Percentiles rank a stretch among this genome's conserved stretches.
Evolutionary conservation across 2,113 vertebrate species (phyloP).

Genomic region (Dicentrarchus labrax): DNA sequence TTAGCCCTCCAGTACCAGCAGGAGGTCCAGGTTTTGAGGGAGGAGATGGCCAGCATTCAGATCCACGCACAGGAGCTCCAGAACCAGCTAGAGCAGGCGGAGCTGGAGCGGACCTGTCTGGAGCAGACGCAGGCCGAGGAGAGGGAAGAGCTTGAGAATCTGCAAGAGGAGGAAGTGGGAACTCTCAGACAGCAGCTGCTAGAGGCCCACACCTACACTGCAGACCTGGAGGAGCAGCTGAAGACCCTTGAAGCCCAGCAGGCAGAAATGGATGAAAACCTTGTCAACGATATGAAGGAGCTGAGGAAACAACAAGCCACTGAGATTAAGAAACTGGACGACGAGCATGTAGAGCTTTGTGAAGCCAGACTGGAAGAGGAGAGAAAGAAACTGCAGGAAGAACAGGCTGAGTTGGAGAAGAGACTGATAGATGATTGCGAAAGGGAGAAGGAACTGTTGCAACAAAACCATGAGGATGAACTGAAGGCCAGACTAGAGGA

Average conservation of each 20-base stretch:
- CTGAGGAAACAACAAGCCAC: slow-evolving; percentile 73
- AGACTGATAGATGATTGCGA: slow-evolving; percentile 75
- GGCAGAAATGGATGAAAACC: slow-evolving; percentile 17
- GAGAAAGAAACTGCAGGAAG: slow-evolving; percentile 53
- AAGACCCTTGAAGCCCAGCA: slow-evolving; percentile 57
- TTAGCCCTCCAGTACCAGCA: slow-evolving; percentile 79
- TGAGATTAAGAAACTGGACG: slow-evolving; percentile 79
- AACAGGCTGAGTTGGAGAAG: slow-evolving; percentile 72
- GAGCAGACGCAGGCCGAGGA: slow-evolving; percentile 72
- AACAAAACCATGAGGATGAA: slow-evolving; percentile 72
- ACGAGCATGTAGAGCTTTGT: slow-evolving; percentile 70
- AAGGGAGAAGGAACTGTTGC: slow-evolving; percentile 75
- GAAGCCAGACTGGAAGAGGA: slow-evolving; percentile 77
- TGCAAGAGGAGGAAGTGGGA: slow-evolving; percentile 71
- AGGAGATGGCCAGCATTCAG: slow-evolving; percentile 82
- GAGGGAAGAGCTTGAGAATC: slow-evolving; percentile 62
- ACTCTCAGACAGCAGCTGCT: slow-evolving; percentile 69
- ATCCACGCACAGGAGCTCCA: slow-evolving; percentile 82
- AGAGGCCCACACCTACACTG: slow-evolving; percentile 49
- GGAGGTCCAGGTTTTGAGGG: slow-evolving; percentile 79
- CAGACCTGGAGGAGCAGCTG: slow-evolving; percentile 78
- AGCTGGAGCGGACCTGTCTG: slow-evolving; percentile 73
- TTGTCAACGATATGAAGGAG: slow-evolving; percentile 71
- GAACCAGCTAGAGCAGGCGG: slow-evolving; percentile 75
- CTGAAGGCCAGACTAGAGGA: slow-evolving; percentile 80